Evolutionary conservation across 2,113 vertebrate genomes (phyloP), one percentile per base, ranked within the genome.

Genomic region (Bubalus kerabau): DNA sequence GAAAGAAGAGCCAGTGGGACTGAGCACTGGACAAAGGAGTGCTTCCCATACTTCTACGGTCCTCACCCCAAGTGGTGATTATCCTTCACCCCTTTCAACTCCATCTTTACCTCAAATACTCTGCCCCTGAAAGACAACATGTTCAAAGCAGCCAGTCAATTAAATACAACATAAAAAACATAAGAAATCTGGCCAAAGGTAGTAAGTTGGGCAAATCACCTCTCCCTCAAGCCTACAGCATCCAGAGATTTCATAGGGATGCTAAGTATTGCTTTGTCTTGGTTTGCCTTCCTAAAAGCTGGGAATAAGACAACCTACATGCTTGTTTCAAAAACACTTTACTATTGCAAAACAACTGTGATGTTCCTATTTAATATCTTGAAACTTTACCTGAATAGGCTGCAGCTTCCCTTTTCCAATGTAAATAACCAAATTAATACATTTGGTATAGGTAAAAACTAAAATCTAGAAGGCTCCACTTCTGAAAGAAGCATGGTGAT

Each of bases 101-200:
- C 59, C 54, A 91, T 59, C 96, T 91, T 92, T 90, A 84, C 82
- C 12, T 54, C 48, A 91, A 97, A 89, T 50, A 92, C 32, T 90
- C 85, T 80, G 54, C 3, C 16, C 76, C 59, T 54, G 56, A 95
- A 95, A 97, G 64, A 93, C 14, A 95, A 74, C 87, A 91, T 30
- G 8, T 59, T 32, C 57, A 87, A 74, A 91, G 81, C 28, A 95
- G 80, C 71, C n/a, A 96, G n/a, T 93, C 40, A 67, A 92, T 81
- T 90, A 95, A 82, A 92, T 32, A 78, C 50, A 74, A 64, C 28
- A 71, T 23, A 88, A 87, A 48, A 64, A 71, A 92, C 3, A 83
- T 28, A 24, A 59, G 32, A 57, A 93, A 90, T 8, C 30, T 13
- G 24, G 81, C 46, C 36, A 60, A 90, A 36, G 64, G 86, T 80